Conservation (phyloP, 1,140 invertebrate genomes). For the Drosophila jambulina region DNA sequence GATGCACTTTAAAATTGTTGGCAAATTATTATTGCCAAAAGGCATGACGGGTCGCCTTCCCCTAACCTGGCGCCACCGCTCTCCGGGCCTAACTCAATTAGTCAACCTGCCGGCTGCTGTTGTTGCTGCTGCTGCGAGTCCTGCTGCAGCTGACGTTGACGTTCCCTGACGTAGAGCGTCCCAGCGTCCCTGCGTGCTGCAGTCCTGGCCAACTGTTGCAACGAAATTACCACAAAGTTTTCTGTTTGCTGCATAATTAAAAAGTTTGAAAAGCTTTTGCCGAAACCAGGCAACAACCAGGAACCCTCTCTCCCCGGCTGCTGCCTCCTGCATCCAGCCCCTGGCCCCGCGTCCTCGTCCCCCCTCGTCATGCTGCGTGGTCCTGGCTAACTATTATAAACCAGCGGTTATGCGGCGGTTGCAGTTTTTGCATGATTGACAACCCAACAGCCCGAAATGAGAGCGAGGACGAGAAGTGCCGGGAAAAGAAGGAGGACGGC, state of each 20-base stretch:
- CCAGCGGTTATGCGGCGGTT: constrained; percentile 77
- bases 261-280: constrained; percentile 83
- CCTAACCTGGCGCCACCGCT: neutral
- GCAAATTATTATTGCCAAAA: constrained; percentile 79
- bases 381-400: constrained; percentile 77
- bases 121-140: constrained; percentile 1
- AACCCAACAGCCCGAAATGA: constrained; percentile 68
- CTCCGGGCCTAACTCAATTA: constrained; percentile 72
- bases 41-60: constrained; percentile 30
- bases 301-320: neutral
- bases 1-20: constrained; percentile 82
- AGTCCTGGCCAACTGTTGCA: constrained; percentile 76
- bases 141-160: constrained; percentile 67
- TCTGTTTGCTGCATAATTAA: constrained; percentile 83
- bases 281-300: constrained; percentile 73
- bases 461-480: constrained; percentile 15
- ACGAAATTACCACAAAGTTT: constrained; percentile 82
- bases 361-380: constrained; percentile 13
- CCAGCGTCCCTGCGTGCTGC: constrained; percentile 22
- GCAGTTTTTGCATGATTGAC: constrained; percentile 83
- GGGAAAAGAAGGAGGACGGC: constrained; percentile 2
- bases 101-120: constrained; percentile 62
- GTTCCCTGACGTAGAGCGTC: constrained; percentile 38
- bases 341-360: constrained; percentile 8
- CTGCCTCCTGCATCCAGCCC: neutral